Base-by-base conservation (phyloP, 2,113 vertebrate species). In the Periophthalmus modestus region DNA sequence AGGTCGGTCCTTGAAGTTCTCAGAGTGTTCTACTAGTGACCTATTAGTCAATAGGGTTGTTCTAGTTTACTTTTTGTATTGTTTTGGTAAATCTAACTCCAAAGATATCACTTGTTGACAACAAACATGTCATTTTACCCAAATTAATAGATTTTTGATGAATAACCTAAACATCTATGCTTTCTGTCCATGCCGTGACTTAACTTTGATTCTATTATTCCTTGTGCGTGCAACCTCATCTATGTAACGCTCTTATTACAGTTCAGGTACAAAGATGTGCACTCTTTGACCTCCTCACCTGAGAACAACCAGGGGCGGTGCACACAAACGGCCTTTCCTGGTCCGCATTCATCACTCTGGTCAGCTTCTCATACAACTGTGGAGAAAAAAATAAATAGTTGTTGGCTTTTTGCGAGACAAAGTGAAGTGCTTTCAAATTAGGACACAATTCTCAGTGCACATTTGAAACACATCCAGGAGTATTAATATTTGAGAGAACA, bases 331-430 rank as follows among this genome's bases (percentile, higher is more conserved):
- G 97, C 95, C 98, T 96, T 94, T 99, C 98, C 95, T 98, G 97
- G 95, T 99, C 98, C 91, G 97, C 95, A 95, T 98, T 99, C 98
- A 99, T 99, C 95, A 95, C 95, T 96, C 95, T 94, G 91, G 95
- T 94, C 94, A 94, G 95, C 92, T 96, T 96, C 93, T 97, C 97
- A 98, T 98, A 96, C 95, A 98, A 95, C 97, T 98, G 81, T 50
- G 74, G 1, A 23, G 57, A 70, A 80, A 77, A 71, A 28, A 36
- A 68, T 55, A 54, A 13, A 18, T n/a, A 71, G 50, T 61, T 86
- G 7, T 73, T 61, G 47, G 52, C 36, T 78, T 85, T 81, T 39
- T 61, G 19, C 7, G 9, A 69, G 61, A 79, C 72, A 61, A 81
- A 74, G 21, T 66, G 36, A 82, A 78, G 19, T 9, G 52, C 52